Evolutionary conservation across 2,797 vertebrate species (phyloP).

Genomic region (Pseudopleuronectes americanus): DNA sequence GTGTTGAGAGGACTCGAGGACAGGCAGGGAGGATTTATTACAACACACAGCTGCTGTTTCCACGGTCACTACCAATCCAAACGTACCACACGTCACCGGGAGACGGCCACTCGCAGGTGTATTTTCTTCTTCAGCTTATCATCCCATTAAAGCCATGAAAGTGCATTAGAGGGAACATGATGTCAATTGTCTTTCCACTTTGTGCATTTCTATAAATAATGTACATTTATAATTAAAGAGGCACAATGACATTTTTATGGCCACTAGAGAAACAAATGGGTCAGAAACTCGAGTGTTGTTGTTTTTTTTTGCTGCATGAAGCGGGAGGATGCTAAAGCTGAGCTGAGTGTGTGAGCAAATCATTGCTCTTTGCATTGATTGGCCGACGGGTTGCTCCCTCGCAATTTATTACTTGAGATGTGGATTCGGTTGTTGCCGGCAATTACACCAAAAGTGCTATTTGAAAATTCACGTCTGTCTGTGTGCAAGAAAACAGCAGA

Average conservation of each 20-base stretch:
- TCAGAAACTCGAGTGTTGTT: constrained; percentile 47
- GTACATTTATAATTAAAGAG: constrained; percentile 66
- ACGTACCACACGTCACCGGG: constrained; percentile 9
- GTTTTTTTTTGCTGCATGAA: constrained; percentile 35
- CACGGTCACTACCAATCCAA: constrained; percentile 15
- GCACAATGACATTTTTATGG: constrained; percentile 65
- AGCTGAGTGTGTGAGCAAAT: constrained; percentile 56
- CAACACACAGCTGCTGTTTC: constrained; percentile 42
- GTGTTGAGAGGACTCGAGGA: constrained; percentile 48
- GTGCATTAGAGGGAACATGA: constrained; percentile 20
- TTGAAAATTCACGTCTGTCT: constrained; percentile 7
- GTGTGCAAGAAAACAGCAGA: constrained; percentile 2
- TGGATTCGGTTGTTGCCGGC: constrained; percentile 14
- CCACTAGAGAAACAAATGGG: constrained; percentile 44
- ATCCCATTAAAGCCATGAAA: neutral
- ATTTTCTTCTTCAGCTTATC: neutral
- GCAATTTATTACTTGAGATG: constrained; percentile 40
- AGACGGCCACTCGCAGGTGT: neutral
- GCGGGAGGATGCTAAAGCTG: constrained; percentile 45
- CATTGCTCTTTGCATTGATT: constrained; percentile 59
- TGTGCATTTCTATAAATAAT: constrained; percentile 53
- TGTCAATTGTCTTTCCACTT: constrained; percentile 27
- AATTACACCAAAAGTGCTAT: constrained; percentile 37
- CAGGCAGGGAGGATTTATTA: constrained; percentile 46
- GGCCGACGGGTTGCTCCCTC: constrained; percentile 27